Evolutionary conservation across 2,888 invertebrate genomes (phyloP).

Genomic region (Rhopalosiphum nymphaeae): DNA sequence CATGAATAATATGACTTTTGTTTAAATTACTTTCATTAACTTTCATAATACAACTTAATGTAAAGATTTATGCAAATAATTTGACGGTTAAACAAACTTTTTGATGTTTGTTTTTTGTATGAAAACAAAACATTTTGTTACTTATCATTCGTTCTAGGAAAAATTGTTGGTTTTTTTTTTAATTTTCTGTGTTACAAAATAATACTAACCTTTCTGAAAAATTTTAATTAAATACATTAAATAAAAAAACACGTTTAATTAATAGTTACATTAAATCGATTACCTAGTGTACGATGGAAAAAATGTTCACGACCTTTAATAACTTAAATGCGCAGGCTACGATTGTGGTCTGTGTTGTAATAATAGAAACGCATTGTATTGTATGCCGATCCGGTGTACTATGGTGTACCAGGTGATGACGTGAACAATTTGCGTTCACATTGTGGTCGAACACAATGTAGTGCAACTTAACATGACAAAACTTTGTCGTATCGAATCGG

Average conservation of each 20-base stretch:
- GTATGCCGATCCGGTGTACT: neutral
- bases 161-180: neutral
- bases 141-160: neutral
- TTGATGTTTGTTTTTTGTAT: neutral
- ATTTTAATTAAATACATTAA: neutral
- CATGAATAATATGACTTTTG: neutral
- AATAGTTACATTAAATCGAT: neutral
- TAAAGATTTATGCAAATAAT: neutral
- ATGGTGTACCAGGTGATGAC: constrained; percentile 40
- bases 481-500: neutral
- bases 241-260: neutral
- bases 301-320: neutral
- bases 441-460: constrained; percentile 11
- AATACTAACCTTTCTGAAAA: neutral
- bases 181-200: neutral
- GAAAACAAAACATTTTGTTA: neutral
- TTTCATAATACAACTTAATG: neutral
- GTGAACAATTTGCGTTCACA: neutral
- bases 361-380: neutral
- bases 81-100: neutral
- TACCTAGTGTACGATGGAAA: neutral
- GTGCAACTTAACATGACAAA: neutral
- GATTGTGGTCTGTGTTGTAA: neutral
- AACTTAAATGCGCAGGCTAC: neutral
- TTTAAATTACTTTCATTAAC: neutral